Evolutionary conservation across 1,140 invertebrate species (phyloP).

Genomic region (Maconellicoccus hirsutus): DNA sequence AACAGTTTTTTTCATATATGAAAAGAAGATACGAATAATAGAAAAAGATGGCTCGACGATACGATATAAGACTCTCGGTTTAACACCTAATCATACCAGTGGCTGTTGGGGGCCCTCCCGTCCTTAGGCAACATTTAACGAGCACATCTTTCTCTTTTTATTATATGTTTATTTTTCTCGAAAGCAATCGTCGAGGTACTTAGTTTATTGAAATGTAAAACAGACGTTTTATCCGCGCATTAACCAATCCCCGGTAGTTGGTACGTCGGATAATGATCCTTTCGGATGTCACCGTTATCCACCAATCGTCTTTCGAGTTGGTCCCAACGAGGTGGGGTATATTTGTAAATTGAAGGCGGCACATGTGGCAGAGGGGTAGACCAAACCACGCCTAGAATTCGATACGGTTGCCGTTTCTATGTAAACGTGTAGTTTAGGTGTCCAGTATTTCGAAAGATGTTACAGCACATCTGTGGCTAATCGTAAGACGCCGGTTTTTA

Average conservation of each 20-base stretch:
- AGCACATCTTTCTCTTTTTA: slow-evolving; percentile 5
- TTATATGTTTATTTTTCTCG: neutral
- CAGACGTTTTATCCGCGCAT: slow-evolving; percentile 7
- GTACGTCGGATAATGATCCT: slow-evolving; percentile 3
- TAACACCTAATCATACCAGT: slow-evolving; percentile 3
- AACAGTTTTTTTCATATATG: neutral
- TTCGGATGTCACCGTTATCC: neutral
- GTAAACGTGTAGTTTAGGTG: neutral
- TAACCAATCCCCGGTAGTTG: neutral
- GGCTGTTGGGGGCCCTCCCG: slow-evolving; percentile 4
- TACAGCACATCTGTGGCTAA: neutral
- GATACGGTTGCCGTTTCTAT: neutral
- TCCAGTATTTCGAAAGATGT: neutral
- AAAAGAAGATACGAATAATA: neutral
- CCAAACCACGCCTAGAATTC: neutral
- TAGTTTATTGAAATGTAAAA: slow-evolving; percentile 10
- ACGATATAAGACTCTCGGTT: neutral
- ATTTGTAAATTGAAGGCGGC: neutral
- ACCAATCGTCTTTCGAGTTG: neutral
- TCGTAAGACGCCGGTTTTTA: neutral
- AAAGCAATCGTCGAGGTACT: slow-evolving; percentile 7
- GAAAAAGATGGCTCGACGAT: neutral
- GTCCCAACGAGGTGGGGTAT: neutral
- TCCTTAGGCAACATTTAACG: neutral
- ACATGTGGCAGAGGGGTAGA: neutral